A percentile compares a stretch with the other conserved stretches of the same genome.
These are phyloP conservation scores for Pongo abelii DNA, from an alignment of 2,113 vertebrate species.

Conservation along the genomic window DNA sequence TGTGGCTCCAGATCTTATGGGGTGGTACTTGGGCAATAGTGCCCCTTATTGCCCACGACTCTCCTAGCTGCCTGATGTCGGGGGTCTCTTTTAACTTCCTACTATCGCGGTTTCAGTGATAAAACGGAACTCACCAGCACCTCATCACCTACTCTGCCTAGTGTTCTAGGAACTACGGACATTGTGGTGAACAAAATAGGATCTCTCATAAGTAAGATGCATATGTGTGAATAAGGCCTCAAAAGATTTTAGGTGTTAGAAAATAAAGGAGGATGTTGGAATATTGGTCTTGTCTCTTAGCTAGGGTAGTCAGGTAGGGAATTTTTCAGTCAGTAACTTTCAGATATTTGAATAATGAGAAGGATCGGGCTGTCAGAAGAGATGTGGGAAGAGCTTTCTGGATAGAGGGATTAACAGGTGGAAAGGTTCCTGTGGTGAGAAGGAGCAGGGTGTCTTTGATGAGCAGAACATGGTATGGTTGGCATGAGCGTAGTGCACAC, in stretches of 20 bases:
- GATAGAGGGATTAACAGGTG: background rate
- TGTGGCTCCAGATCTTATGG: background rate
- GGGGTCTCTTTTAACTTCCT: background rate
- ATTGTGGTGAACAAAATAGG: background rate
- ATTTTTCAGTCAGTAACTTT: background rate
- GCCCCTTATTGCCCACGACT: background rate
- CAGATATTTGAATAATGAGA: background rate
- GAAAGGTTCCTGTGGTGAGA: background rate
- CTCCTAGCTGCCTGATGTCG: background rate
- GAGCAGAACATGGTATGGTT: background rate
- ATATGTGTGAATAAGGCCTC: rapidly evolving
- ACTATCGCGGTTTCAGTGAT: background rate
- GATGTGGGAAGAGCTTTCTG: no score
- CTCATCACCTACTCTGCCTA: rapidly evolving
- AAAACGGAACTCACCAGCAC: rapidly evolving
- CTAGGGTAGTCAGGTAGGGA: background rate
- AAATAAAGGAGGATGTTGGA: background rate
- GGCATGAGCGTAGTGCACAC: rapidly evolving
- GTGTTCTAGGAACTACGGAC: no score
- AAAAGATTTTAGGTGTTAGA: background rate
- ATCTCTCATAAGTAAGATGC: background rate
- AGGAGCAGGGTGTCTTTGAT: background rate
- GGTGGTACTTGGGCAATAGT: background rate
- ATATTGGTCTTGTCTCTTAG: background rate
- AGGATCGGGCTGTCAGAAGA: background rate